A percentile compares a stretch with the other conserved stretches of the same genome.
phyloP scores from a whole-genome alignment of 2,113 vertebrate genomes.

The Smithornis capensis region DNA sequence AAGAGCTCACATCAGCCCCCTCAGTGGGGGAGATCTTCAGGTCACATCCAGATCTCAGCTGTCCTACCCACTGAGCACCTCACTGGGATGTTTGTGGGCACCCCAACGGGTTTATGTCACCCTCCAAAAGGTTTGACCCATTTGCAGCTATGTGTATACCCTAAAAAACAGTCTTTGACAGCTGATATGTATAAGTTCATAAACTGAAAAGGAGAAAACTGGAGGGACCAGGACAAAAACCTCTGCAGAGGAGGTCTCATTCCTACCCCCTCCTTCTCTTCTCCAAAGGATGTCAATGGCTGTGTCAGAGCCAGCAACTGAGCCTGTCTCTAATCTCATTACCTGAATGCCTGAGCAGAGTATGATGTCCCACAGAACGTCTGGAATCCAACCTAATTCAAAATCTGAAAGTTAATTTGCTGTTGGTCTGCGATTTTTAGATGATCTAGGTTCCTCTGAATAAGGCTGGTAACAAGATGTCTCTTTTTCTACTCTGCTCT shows the following conservation, averaged over 20 bases:
- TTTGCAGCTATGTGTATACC: not conserved
- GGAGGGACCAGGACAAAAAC: not conserved
- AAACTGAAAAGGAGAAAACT: not conserved
- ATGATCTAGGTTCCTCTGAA: not conserved
- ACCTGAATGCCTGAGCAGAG: not conserved
- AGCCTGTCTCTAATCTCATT: not conserved
- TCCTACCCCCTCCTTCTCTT: fast-evolving
- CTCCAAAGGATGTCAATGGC: not conserved
- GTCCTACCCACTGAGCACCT: not conserved
- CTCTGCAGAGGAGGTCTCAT: not conserved
- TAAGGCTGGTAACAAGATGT: not conserved
- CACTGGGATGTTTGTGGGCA: fast-evolving
- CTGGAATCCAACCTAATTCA: not conserved
- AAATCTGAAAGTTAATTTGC: not conserved
- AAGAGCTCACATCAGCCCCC: not conserved
- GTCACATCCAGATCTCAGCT: not conserved
- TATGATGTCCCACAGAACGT: fast-evolving
- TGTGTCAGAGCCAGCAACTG: not conserved
- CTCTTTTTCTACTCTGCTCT: not conserved
- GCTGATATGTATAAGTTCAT: not conserved
- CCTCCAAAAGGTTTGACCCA: not conserved
- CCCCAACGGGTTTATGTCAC: not conserved
- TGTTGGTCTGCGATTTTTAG: not conserved
- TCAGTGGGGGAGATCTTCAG: fast-evolving
- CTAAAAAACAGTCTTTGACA: not conserved